phyloP scores from a whole-genome alignment of 2,888 invertebrate species.

The Petrophora chlorosata region DNA sequence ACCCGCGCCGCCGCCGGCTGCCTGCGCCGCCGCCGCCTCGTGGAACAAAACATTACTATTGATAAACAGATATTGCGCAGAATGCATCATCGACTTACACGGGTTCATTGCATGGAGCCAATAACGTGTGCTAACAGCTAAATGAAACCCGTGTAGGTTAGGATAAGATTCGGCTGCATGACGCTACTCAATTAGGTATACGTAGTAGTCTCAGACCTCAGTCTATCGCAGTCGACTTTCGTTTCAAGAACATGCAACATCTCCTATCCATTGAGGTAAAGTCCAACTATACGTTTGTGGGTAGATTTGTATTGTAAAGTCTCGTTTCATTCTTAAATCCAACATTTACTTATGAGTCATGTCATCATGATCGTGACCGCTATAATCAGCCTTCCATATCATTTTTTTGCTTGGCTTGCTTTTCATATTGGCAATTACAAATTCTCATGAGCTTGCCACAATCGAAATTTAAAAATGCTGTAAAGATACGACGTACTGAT shows the following conservation, averaged over 20 bases:
- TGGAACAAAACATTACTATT: conserved; percentile 37
- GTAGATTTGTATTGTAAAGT: neutral
- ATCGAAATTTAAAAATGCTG: too few relatives aligned
- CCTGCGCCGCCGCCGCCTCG: conserved; percentile 44
- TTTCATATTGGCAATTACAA: too few relatives aligned
- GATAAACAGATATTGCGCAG: conserved; percentile 43
- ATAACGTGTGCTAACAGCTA: neutral
- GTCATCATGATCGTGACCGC: too few relatives aligned
- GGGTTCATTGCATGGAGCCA: conserved; percentile 8
- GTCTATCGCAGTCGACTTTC: neutral
- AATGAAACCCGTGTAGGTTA: neutral
- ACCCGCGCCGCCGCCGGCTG: conserved; percentile 41
- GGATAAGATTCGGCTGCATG: neutral
- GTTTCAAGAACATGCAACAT: neutral
- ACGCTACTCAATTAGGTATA: too few relatives aligned
- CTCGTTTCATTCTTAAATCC: too few relatives aligned
- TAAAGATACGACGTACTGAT: neutral
- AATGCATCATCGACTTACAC: conserved; percentile 25
- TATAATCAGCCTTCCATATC: too few relatives aligned
- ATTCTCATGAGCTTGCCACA: too few relatives aligned
- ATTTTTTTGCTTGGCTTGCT: too few relatives aligned
- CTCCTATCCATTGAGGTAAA: neutral
- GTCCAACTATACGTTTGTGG: neutral
- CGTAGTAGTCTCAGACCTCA: too few relatives aligned
- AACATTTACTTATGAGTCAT: too few relatives aligned